These are phyloP conservation scores for Lasioglossum zephyrum DNA, from an alignment of 2,888 invertebrate species.

Conservation along the genomic window DNA sequence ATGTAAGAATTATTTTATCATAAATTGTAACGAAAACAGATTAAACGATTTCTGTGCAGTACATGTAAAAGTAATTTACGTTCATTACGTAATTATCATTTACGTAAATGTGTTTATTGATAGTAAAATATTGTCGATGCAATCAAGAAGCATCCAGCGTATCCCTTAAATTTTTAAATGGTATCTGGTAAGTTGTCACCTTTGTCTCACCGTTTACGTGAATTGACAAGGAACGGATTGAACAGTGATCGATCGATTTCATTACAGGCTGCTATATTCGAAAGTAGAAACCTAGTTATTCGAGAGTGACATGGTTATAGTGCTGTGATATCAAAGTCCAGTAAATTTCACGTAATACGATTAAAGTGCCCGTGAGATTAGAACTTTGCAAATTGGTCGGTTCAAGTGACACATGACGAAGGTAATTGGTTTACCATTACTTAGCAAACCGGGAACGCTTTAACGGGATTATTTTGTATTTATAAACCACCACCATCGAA, in stretches of 20 bases:
- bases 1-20: background rate
- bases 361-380: conserved; percentile 54
- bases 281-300: conserved; percentile 44
- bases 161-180: background rate
- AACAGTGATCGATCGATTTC: conserved; percentile 37
- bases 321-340: conserved; percentile 40
- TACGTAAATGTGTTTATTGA: background rate
- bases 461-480: conserved; percentile 14
- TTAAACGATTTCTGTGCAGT: background rate
- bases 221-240: background rate
- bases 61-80: background rate
- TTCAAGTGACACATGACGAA: conserved; percentile 34
- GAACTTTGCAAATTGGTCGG: conserved; percentile 50
- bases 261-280: conserved; percentile 26
- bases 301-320: conserved; percentile 40
- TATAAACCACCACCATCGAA: conserved; percentile 28
- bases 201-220: background rate
- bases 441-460: conserved; percentile 6
- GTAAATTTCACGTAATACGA: conserved; percentile 48
- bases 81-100: too few species aligned
- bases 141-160: background rate
- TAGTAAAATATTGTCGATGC: background rate
- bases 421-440: conserved; percentile 35
- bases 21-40: background rate
- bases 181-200: background rate